Base-by-base conservation (phyloP, 2,888 invertebrate species). In the Steinernema scapterisci region DNA sequence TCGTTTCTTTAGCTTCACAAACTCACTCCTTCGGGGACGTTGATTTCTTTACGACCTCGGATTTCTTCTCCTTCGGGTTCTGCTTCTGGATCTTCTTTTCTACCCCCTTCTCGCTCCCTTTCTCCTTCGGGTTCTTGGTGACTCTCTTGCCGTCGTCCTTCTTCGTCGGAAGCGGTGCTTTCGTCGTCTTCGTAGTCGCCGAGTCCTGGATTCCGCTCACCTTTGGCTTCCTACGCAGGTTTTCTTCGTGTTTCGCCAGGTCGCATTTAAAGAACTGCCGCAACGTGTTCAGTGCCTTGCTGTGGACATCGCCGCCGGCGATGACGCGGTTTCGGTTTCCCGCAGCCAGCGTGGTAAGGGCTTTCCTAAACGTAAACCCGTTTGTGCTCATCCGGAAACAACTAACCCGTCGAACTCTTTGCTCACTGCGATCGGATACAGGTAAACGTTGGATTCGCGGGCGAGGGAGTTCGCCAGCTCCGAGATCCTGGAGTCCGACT, bases 231-330 rank as follows among this genome's bases (percentile, higher is more conserved):
- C 63, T 63, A 1, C 63, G 63, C 16, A 31, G 38, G 31, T 9
- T 31, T 25, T 63, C 63, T 13, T 31, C 31, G 16, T 31, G 31
- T n/a, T 16, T 48, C 19, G 48, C 48, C 27, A 16, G 16, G 13
- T 63, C 63, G 31, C 31, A 31, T 63, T 31, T 31, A 5, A 63
- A 25, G 31, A 63, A 63, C 38, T 63, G 63, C 7, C 63, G 63
- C 11, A 63, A n/a, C 9, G 38, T 19, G 38, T 63, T 63, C 16
- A 63, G 63, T 9, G 31, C 31, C 31, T 63, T 63, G 63, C 63
- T 31, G 63, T 63, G 63, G 63, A 63, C 63, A n/a, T 63, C 63
- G 31, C 63, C 63, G 16, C 31, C 63, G 13, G 25, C 38, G 63
- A 63, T 31, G 7, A 63, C 63, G 23, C 63, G 27, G 16, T 25